Evolutionary conservation across 2,888 invertebrate genomes (phyloP).

Genomic region (Melanargia galathea): DNA sequence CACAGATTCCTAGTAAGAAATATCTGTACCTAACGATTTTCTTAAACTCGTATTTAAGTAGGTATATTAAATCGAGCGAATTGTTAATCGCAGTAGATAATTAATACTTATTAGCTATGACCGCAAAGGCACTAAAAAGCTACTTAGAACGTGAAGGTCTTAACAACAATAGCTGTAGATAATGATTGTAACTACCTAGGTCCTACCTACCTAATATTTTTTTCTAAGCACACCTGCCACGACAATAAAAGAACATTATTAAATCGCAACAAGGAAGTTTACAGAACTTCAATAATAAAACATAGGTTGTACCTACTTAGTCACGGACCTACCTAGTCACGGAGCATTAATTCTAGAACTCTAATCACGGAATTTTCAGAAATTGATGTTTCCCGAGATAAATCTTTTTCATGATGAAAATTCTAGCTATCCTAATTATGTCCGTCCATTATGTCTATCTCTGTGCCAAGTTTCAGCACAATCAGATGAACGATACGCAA

Average conservation of each 20-base stretch:
- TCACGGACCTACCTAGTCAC: neutral
- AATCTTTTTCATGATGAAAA: no score
- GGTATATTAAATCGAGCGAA: neutral
- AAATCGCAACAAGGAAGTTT: conserved; percentile 29
- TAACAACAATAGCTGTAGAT: conserved; percentile 28
- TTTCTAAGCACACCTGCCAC: conserved; percentile 17
- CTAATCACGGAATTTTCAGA: neutral
- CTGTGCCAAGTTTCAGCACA: no score
- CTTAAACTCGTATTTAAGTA: no score
- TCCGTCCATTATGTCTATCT: no score
- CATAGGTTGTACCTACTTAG: neutral
- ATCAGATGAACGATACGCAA: no score
- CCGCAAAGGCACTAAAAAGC: conserved; percentile 21
- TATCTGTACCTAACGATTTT: no score
- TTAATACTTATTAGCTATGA: conserved; percentile 4
- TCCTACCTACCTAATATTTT: conserved; percentile 22
- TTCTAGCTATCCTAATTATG: no score
- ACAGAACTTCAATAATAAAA: conserved; percentile 15
- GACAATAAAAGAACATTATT: conserved; percentile 15
- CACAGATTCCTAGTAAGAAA: no score
- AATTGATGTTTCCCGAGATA: neutral
- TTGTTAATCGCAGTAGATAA: conserved; percentile 1
- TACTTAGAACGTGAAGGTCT: conserved; percentile 33
- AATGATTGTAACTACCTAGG: conserved; percentile 16
- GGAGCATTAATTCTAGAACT: neutral